Base-by-base conservation (phyloP, 2,888 invertebrate species). In the Campoplex capitator region DNA sequence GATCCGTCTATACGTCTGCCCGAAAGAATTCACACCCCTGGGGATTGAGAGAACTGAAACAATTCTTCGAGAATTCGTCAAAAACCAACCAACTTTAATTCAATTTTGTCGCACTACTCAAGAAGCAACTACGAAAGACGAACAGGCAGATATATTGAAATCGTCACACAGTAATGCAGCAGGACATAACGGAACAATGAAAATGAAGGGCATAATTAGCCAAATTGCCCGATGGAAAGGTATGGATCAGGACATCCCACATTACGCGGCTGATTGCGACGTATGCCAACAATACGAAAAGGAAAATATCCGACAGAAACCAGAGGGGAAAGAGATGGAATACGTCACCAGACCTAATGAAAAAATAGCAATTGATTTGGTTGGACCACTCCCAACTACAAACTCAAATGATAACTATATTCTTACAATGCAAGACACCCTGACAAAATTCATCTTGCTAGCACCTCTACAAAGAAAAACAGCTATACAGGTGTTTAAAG, bases 311-410 rank as follows among this genome's bases (percentile, higher is more conserved):
- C 62, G 56, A 76, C 45, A 45, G 7, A 76, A 76, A 65, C 32
- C 76, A 7, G 77, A 77, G 67, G 51, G 77, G 2, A 77, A 16
- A 51, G 67, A 77, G 62, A 77, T 77, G 77, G 77, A 77, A 51
- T 77, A 77, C 7, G 77, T 77, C 38, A 38, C 77, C 4, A 48
- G 18, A 48, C 77, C 77, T 11, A 77, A 77, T 45, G 77, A 77
- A 54, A 77, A 77, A 77, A 6, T 77, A n/a, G 77, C 77, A 35
- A 77, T 77, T 2, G 77, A 67, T 51, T 45, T 77, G n/a, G 77
- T 77, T 18, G 67, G 77, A 51, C 77, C 77, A 51, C 77, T 67
- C 32, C 67, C 77, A 13, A 67, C 67, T 0, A 77, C 77, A 35
- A 77, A 77, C 8, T 77, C 77, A 38, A 35, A 77, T 16, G 51